Evolutionary conservation across 2,888 invertebrate genomes (phyloP), one percentile per base, ranked within the genome.

Genomic region (Xestia c-nigrum): DNA sequence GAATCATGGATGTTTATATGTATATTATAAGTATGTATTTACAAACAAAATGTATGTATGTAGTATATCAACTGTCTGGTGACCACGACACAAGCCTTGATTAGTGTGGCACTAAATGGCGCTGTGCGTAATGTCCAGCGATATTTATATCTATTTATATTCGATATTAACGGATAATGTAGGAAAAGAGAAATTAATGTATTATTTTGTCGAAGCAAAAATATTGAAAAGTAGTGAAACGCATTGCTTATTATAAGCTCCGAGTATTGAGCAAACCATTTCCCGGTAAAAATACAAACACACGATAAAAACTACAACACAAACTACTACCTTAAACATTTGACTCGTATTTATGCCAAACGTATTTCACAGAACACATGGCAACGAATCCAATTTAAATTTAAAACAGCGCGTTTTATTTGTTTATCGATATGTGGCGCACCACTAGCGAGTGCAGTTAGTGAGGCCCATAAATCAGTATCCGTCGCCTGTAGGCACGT

Each of bases 391-490:
- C 43, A 61, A 72, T 78, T 79, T 24, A 46, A 64, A 80, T 57
- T 68, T 67, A 70, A 80, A 75, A 50, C n/a, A 69, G 61, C 24
- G 24, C 38, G 31, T 31, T 69, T 74, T 78, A 79, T 63, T 65
- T 73, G 31, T 71, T 79, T 74, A 80, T 84, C 83, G 83, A 84
- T 74, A 69, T 72, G 43, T 73, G 69, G 78, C 85, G n/a, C 91
- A 86, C 81, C 92, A 88, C 92, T 92, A 91, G 76, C 61, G 87
- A 91, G 84, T 94, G 95, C 94, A 95, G 93, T 92, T 92, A 92
- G 93, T 90, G 90, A 85, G 84, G 79, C 89, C 84, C 91, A 94
- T 95, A 95, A 95, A 95, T 96, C 95, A 95, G 93, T 91, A 92
- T 91, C 90, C 92, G 92, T 89, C 88, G 91, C 92, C 89, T 83